Evolutionary conservation across 2,113 vertebrate genomes (phyloP).

Genomic region (Corydoras maculifer): DNA sequence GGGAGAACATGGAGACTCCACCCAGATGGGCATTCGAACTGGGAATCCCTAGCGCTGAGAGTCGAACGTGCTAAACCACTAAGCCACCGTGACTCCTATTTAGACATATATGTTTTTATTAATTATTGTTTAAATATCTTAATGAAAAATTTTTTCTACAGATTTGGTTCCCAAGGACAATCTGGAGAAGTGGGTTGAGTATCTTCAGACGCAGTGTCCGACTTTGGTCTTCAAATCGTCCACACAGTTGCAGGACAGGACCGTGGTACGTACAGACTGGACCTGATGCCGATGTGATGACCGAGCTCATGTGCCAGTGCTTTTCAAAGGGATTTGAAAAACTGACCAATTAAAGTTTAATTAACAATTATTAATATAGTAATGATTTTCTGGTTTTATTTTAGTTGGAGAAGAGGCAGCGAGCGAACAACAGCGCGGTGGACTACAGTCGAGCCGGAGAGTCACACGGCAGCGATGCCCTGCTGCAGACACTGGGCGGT

Average conservation of each 20-base stretch:
- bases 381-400: not conserved
- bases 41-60: too few species aligned
- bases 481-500: slow-evolving; percentile 69
- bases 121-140: too few species aligned
- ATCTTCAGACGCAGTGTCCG: slow-evolving; percentile 79
- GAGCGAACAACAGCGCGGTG: slow-evolving; percentile 44
- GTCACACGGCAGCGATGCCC: slow-evolving; percentile 65
- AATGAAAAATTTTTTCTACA: slow-evolving; percentile 43
- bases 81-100: too few species aligned
- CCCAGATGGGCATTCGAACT: too few species aligned
- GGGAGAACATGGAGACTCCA: too few species aligned
- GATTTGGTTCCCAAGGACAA: slow-evolving; percentile 88
- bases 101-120: too few species aligned
- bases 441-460: slow-evolving; percentile 57
- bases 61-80: too few species aligned
- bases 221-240: slow-evolving; percentile 83
- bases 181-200: slow-evolving; percentile 75
- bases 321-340: too few species aligned
- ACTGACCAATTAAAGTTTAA: too few species aligned
- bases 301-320: too few species aligned
- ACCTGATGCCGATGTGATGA: not conserved
- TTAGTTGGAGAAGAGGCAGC: slow-evolving; percentile 63
- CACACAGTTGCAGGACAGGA: slow-evolving; percentile 64
- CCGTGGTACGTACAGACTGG: slow-evolving; percentile 52
- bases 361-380: slow-evolving; percentile 7